These are phyloP conservation scores for Etheostoma nigrum DNA, from an alignment of 2,797 vertebrate genomes.

Conservation along the genomic window DNA sequence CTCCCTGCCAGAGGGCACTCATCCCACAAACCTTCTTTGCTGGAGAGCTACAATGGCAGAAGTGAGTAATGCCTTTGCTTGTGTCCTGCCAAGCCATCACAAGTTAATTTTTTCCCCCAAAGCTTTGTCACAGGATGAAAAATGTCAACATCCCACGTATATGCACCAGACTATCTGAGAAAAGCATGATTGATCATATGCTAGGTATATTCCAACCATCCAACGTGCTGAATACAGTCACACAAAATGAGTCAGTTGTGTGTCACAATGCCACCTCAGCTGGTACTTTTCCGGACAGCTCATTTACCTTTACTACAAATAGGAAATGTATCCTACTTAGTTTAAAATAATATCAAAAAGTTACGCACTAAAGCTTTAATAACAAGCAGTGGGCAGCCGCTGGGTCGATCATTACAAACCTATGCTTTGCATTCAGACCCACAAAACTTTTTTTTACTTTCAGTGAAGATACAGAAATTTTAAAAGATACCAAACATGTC, in stretches of 20 bases:
- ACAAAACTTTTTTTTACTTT: neutral
- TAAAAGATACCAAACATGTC: slow-evolving; percentile 4
- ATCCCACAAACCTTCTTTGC: slow-evolving; percentile 61
- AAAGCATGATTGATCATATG: slow-evolving; percentile 52
- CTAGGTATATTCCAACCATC: slow-evolving; percentile 30
- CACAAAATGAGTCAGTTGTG: slow-evolving; percentile 48
- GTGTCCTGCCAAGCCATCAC: slow-evolving; percentile 29
- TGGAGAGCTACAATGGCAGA: slow-evolving; percentile 44
- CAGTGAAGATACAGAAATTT: neutral
- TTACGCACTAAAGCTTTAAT: too few species aligned
- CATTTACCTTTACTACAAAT: slow-evolving; percentile 16
- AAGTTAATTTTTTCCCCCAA: slow-evolving; percentile 21
- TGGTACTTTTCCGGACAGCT: slow-evolving; percentile 36
- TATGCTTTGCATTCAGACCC: neutral
- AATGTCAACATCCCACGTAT: slow-evolving; percentile 27
- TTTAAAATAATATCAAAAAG: neutral
- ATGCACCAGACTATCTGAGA: slow-evolving; percentile 30
- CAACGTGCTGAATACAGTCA: slow-evolving; percentile 30
- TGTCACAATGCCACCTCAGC: slow-evolving; percentile 37
- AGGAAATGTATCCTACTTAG: neutral
- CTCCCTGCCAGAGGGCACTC: slow-evolving; percentile 68
- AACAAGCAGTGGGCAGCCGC: too few species aligned
- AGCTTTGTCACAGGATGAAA: slow-evolving; percentile 24
- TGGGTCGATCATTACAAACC: neutral
- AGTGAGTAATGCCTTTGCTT: slow-evolving; percentile 43